Base-by-base conservation (phyloP, 1,140 invertebrate genomes). In the Drosophila biarmipes region DNA sequence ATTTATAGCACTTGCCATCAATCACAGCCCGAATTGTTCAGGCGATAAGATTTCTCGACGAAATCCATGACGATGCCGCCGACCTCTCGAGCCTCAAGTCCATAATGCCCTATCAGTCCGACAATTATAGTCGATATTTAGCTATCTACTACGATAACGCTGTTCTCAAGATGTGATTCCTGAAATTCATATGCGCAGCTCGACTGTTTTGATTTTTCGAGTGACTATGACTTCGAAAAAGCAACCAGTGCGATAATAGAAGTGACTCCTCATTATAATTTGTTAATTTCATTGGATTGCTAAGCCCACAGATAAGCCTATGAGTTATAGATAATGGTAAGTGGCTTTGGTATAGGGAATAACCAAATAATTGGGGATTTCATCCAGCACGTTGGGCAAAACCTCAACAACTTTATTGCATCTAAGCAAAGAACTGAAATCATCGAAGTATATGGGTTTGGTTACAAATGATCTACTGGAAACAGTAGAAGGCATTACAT, bases 1-100 rank as follows among this genome's bases (percentile, higher is more conserved):
- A 87, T 89, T 86, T 87, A 87, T 87, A 81, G 67, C 67, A 46
- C 49, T 55, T 48, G 62, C 58, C 55, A 27, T 66, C 52, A 74
- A 74, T 55, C 52, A 56, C 31, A 66, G 71, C 37, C 24, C 35
- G 34, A 74, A 46, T 38, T 69, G 49, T n/a, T 17, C n/a, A 4
- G 12, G 1, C 0, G 66, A 69, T 69, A 27, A 69, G 48, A 55
- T 68, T 66, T 21, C 24, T 17, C 8, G 34, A 27, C 6, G 55
- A 21, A 24, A 24, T 24, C 42, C 21, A 10, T 45, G 43, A 24
- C 54, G n/a, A 7, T 17, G 45, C 43, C 34, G 24, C 31, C 24
- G 7, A 37, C 27, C 58, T 53, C 37, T 62, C 19, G 27, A 34
- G n/a, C 21, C 27, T 38, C 24, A 24, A 55, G 19, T 55, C 8